Evolutionary conservation across 2,113 vertebrate species (phyloP).

Genomic region (Xenus cinereus): DNA sequence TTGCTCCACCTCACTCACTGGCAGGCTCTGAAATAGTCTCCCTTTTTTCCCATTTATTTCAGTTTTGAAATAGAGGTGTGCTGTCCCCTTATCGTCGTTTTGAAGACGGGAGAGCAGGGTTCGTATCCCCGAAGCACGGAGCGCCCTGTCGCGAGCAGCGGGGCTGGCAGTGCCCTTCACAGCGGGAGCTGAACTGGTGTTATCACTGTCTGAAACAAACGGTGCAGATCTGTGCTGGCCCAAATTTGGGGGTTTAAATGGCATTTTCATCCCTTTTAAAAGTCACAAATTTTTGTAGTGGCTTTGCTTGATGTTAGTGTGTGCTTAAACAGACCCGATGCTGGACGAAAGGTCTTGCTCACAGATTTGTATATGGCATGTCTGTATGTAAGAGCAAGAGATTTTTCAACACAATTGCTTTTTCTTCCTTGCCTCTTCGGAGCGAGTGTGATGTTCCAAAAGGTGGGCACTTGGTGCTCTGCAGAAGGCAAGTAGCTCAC

Average conservation of each 20-base stretch:
- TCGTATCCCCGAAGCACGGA: not conserved
- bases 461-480: not conserved
- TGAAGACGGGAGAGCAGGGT: not conserved
- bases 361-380: not conserved
- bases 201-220: not conserved
- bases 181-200: not conserved
- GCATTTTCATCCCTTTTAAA: not conserved
- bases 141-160: fast-evolving
- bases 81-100: not conserved
- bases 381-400: not conserved
- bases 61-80: not conserved
- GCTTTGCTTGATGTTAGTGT: not conserved
- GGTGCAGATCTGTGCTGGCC: not conserved
- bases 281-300: not conserved
- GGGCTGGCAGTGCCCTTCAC: not conserved
- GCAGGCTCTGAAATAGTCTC: not conserved
- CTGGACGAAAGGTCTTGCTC: not conserved
- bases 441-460: not conserved
- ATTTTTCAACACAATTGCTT: not conserved
- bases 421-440: not conserved
- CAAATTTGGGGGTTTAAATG: not conserved
- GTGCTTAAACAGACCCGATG: not conserved
- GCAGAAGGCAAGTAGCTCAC: not conserved
- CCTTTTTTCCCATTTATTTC: not conserved
- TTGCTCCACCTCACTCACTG: not conserved